Evolutionary conservation across 2,113 vertebrate genomes (phyloP).

Genomic region (Tretioscincus oriximinensis): DNA sequence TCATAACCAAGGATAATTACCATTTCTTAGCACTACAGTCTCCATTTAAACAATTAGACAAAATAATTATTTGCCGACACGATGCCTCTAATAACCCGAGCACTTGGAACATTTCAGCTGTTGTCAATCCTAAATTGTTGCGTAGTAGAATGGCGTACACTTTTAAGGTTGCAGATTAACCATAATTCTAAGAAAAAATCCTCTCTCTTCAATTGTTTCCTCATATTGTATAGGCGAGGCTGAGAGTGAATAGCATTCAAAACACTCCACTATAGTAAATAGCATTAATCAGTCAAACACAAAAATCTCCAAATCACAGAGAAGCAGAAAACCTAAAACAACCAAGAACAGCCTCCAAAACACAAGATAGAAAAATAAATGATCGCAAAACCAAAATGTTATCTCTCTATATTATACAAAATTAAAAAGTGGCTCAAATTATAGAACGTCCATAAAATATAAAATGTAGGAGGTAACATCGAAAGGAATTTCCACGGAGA

Average conservation of each 20-base stretch:
- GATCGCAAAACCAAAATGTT: too few relatives aligned
- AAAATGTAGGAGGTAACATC: too few relatives aligned
- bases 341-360: too few relatives aligned
- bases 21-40: conserved; percentile 4
- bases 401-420: too few relatives aligned
- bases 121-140: not conserved
- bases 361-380: too few relatives aligned
- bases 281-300: too few relatives aligned
- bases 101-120: not conserved
- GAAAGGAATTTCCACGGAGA: too few relatives aligned
- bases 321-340: too few relatives aligned
- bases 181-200: not conserved
- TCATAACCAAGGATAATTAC: conserved; percentile 32
- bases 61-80: conserved; percentile 31
- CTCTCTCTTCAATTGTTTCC: not conserved
- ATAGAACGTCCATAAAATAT: too few relatives aligned
- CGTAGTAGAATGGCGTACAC: not conserved
- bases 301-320: too few relatives aligned
- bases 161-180: not conserved
- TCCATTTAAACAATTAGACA: conserved; percentile 28
- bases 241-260: not conserved
- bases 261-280: not conserved
- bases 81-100: conserved; percentile 2
- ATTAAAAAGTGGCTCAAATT: too few relatives aligned
- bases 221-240: not conserved